Evolutionary conservation across 1,140 invertebrate species (phyloP).

Genomic region (Drosophila sproati): DNA sequence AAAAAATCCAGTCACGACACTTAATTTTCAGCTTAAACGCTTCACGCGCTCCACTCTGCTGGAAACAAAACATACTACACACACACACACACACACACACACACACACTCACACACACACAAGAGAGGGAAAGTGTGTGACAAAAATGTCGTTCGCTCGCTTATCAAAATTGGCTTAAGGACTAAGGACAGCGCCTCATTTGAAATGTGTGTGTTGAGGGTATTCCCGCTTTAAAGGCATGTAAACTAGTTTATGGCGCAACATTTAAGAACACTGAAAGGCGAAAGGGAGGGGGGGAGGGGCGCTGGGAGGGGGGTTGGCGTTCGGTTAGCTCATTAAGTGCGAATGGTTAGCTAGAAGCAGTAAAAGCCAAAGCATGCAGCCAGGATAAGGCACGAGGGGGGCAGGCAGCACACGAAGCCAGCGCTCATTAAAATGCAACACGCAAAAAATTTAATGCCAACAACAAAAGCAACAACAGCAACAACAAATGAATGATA

Average conservation of each 20-base stretch:
- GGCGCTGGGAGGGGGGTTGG: background rate
- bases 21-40: no score
- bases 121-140: background rate
- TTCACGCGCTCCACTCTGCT: background rate
- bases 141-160: slow-evolving; percentile 5
- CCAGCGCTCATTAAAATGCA: slow-evolving; percentile 54
- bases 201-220: slow-evolving; percentile 23
- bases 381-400: background rate
- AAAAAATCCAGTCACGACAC: no score
- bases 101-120: background rate
- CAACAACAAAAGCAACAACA: background rate
- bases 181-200: slow-evolving; percentile 11
- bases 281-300: background rate
- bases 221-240: slow-evolving; percentile 36
- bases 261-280: slow-evolving; percentile 44
- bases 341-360: slow-evolving; percentile 56
- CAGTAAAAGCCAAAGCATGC: slow-evolving; percentile 8
- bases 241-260: slow-evolving; percentile 63
- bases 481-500: slow-evolving; percentile 9
- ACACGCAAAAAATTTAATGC: slow-evolving; percentile 34
- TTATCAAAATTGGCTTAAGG: slow-evolving; percentile 79
- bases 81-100: slow-evolving; percentile 2
- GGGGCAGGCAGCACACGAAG: background rate
- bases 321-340: slow-evolving; percentile 61
- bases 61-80: background rate